phyloP scores from a whole-genome alignment of 2,888 invertebrate genomes.

The Drosophila multiciliata region DNA sequence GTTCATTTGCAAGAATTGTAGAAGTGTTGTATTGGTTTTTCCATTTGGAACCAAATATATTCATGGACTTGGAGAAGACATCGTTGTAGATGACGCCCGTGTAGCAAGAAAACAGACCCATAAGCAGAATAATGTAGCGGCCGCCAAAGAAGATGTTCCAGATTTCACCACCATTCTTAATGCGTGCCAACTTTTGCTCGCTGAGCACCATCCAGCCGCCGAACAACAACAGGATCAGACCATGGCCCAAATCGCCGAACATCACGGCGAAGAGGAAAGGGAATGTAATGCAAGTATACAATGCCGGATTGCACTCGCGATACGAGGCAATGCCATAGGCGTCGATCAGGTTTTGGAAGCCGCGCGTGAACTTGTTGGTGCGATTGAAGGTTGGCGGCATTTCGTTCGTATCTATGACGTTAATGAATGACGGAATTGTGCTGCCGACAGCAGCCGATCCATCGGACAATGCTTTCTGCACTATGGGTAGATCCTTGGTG shows the following conservation, averaged over 20 bases:
- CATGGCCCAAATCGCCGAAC: constrained; percentile 98
- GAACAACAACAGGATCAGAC: constrained; percentile 92
- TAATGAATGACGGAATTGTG: constrained; percentile 96
- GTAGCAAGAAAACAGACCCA: constrained; percentile 99
- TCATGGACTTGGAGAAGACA: constrained; percentile 97
- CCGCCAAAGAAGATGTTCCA: constrained; percentile 99
- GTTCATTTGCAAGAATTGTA: constrained; percentile 85
- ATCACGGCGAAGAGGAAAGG: constrained; percentile 98
- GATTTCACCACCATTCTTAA: constrained; percentile 93
- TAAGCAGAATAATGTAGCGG: constrained; percentile 97
- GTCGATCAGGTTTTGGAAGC: constrained; percentile 97
- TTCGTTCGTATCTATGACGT: constrained; percentile 93
- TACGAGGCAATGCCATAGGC: constrained; percentile 98
- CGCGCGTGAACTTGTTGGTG: constrained; percentile 96
- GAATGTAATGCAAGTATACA: constrained; percentile 96
- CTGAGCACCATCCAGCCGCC: constrained; percentile 93
- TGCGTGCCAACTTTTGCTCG: constrained; percentile 91
- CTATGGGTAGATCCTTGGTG: constrained; percentile 89
- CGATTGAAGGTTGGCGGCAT: constrained; percentile 96
- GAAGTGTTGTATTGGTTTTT: constrained; percentile 87
- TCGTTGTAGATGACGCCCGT: constrained; percentile 99
- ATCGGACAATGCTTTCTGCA: constrained; percentile 92
- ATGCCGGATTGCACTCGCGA: constrained; percentile 95
- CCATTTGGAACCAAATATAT: constrained; percentile 97
- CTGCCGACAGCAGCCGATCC: constrained; percentile 95